Percentiles rank a stretch among this genome's conserved stretches.
Conservation (phyloP, 2,888 invertebrate species). For the Blastobasis lacticolella region DNA sequence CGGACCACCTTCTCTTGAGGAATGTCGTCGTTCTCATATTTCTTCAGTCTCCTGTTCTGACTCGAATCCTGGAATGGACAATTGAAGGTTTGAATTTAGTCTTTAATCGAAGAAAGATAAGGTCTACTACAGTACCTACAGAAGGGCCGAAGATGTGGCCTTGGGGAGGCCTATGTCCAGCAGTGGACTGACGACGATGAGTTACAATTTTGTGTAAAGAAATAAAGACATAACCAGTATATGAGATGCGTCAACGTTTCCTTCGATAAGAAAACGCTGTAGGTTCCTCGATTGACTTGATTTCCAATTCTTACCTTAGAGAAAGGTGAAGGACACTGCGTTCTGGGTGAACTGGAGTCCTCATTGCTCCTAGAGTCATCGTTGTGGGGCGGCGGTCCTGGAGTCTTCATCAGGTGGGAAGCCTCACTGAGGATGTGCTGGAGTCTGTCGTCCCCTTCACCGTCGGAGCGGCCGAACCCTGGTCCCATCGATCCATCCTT, state of each 20-base stretch:
- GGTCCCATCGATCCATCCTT: conserved; percentile 87
- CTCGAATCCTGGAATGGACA: conserved; percentile 69
- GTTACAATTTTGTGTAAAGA: too few relatives aligned
- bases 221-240: too few relatives aligned
- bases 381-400: conserved; percentile 59
- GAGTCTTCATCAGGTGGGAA: conserved; percentile 88
- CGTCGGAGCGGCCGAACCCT: conserved; percentile 83
- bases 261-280: too few relatives aligned
- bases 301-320: conserved; percentile 74
- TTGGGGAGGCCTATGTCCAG: too few relatives aligned
- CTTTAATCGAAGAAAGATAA: too few relatives aligned
- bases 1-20: conserved; percentile 96
- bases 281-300: neutral
- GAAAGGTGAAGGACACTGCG: conserved; percentile 87
- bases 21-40: conserved; percentile 95
- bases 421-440: conserved; percentile 95
- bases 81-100: too few relatives aligned
- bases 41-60: conserved; percentile 84
- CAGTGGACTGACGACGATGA: too few relatives aligned
- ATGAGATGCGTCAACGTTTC: too few relatives aligned
- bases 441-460: conserved; percentile 91
- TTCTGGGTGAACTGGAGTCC: conserved; percentile 85
- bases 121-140: too few relatives aligned
- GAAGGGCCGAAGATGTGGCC: too few relatives aligned
- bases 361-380: conserved; percentile 83